phyloP scores from a whole-genome alignment of 1,140 invertebrate genomes.

The Penaeus japonicus region DNA sequence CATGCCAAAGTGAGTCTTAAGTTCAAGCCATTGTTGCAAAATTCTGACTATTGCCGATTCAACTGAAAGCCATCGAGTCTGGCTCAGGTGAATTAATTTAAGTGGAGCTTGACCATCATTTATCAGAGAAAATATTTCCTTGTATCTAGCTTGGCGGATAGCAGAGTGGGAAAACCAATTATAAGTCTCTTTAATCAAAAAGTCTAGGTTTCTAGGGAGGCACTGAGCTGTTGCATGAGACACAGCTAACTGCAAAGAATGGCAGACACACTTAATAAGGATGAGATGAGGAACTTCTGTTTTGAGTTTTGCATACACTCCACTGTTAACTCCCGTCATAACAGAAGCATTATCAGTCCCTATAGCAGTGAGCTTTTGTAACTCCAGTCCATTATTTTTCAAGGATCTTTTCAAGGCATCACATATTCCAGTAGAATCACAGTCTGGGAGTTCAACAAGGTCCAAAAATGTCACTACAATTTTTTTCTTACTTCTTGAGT shows the following conservation, averaged over 20 bases:
- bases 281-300: slow-evolving; percentile 20
- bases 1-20: too few species aligned
- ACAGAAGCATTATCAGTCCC: slow-evolving; percentile 37
- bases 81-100: too few species aligned
- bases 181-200: too few species aligned
- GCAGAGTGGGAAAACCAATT: too few species aligned
- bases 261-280: slow-evolving; percentile 18
- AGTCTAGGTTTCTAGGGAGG: neutral
- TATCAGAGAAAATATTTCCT: too few species aligned
- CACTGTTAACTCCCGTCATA: slow-evolving; percentile 17
- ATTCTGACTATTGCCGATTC: too few species aligned
- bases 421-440: neutral
- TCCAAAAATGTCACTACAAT: slow-evolving; percentile 6
- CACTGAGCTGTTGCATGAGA: neutral
- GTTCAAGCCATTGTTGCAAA: too few species aligned
- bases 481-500: neutral
- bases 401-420: slow-evolving; percentile 6
- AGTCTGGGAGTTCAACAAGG: neutral
- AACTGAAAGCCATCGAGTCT: too few species aligned
- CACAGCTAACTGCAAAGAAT: slow-evolving; percentile 9
- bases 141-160: too few species aligned
- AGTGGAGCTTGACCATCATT: too few species aligned
- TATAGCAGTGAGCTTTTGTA: slow-evolving; percentile 20
- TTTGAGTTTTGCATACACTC: slow-evolving; percentile 28
- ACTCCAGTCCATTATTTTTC: neutral